Base-by-base conservation (phyloP, 2,113 vertebrate species). In the Pollachius pollachius region DNA sequence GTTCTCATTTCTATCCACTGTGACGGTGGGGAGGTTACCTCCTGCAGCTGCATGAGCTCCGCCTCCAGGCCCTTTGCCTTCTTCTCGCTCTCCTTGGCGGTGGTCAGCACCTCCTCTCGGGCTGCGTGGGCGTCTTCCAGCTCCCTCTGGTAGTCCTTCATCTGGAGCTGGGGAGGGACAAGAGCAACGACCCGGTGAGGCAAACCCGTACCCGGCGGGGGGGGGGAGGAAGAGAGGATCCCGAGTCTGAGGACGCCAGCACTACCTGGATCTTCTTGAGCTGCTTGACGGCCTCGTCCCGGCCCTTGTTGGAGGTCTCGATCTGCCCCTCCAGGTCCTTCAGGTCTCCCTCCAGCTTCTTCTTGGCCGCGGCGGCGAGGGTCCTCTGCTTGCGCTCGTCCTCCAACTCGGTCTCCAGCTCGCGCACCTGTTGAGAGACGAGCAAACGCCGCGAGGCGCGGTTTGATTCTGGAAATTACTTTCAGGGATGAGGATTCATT, bases 101-200 rank as follows among this genome's bases (percentile, higher is more conserved):
- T 94, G 74, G 90, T 84, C 76, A 98, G 92, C 83, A 96, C 94
- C 81, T 99, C 97, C 21, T 98, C 96, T 64, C 94, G 90, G 71
- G 96, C 92, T 37, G 93, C 88, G 0, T 90, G 92, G 56, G 96
- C 92, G 1, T 98, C 97, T 7, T 99, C 96, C 70, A 98, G 87
- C 84, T 99, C 97, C 78, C 96, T 92, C 75, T 98, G 96, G 88
- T 93, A 94, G 88, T 99, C 96, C 80, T 98, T 99, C 93, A 95
- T 95, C 89, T 98, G 97, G 69, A 88, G 94, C 97, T 99, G 87
- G 21, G 66, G 25, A 63, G 15, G 11, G 16, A 63, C 15, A 63
- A 12, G 41, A 9, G 12, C 41, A 2, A 48, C 11, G 60, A 30
- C 18, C 0, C 13, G 27, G 27, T 23, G 18, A 4, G 13, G 12